Percentiles rank a stretch among this genome's conserved stretches.
These are phyloP conservation scores for Mesorhabditis sp. DNA, from an alignment of 2,888 invertebrate species.

Conservation along the genomic window DNA sequence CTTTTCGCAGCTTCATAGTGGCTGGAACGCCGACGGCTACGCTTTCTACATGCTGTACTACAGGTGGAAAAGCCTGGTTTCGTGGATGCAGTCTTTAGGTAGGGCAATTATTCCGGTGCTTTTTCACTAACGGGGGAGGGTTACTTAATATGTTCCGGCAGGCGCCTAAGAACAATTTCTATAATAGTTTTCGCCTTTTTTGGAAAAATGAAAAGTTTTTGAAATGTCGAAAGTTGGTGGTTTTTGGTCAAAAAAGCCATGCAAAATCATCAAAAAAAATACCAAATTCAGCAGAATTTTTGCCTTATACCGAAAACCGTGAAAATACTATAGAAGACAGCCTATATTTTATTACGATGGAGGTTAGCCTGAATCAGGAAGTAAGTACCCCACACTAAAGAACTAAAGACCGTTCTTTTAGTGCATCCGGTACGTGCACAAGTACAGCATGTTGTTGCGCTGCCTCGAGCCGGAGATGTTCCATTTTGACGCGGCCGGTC, in stretches of 20 bases:
- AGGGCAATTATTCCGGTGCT: slow-evolving; percentile 1
- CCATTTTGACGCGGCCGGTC: slow-evolving; percentile 38
- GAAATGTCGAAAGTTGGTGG: neutral
- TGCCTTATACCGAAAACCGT: too few relatives aligned
- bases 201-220: neutral
- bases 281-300: neutral
- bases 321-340: too few relatives aligned
- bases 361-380: too few relatives aligned
- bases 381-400: too few relatives aligned
- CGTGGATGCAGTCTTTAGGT: slow-evolving; percentile 19
- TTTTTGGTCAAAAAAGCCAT: neutral
- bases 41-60: slow-evolving; percentile 22
- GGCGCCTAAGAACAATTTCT: too few relatives aligned
- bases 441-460: slow-evolving; percentile 16
- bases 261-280: neutral
- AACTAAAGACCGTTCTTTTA: neutral
- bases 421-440: neutral
- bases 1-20: slow-evolving; percentile 37
- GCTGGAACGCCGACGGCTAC: slow-evolving; percentile 27
- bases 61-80: slow-evolving; percentile 10
- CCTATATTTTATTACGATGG: too few relatives aligned
- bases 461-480: slow-evolving; percentile 33
- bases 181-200: neutral
- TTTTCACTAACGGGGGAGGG: too few relatives aligned
- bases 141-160: too few relatives aligned